Percentiles rank a stretch among this genome's conserved stretches.
phyloP scores from a whole-genome alignment of 1,140 invertebrate species.

The Lethrus apterus region DNA sequence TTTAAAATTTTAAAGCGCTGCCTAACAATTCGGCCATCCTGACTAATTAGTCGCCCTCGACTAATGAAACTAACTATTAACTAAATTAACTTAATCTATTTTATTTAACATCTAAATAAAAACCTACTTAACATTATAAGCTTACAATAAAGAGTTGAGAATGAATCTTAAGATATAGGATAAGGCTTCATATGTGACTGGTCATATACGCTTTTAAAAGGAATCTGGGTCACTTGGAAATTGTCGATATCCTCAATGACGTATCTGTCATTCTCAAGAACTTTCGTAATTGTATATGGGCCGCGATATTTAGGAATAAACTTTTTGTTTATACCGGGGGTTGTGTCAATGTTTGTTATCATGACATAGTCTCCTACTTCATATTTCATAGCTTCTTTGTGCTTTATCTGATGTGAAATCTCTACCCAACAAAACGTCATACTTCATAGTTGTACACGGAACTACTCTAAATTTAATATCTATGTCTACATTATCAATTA shows the following conservation, averaged over 20 bases:
- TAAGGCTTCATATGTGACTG: no score
- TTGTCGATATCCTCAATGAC: conserved; percentile 22
- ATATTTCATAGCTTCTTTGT: neutral
- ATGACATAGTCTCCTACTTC: conserved; percentile 1
- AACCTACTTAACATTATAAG: no score
- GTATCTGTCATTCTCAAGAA: conserved; percentile 20
- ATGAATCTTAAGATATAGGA: no score
- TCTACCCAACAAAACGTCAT: conserved; percentile 16
- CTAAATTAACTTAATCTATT: no score
- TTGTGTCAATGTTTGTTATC: neutral
- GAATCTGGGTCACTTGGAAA: conserved; percentile 16
- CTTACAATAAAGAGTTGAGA: no score
- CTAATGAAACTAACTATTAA: no score
- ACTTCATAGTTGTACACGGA: conserved; percentile 16
- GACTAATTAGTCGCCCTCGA: no score
- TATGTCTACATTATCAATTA: conserved; percentile 3
- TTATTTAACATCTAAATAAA: no score
- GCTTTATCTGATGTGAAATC: conserved; percentile 15
- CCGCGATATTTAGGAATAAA: conserved; percentile 24
- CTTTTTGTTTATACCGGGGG: conserved; percentile 17
- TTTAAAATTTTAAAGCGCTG: no score
- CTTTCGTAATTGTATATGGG: conserved; percentile 21
- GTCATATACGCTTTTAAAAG: conserved; percentile 16
- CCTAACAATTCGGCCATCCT: no score
- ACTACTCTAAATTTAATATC: conserved; percentile 19